Conservation (phyloP, 2,888 invertebrate species). For the Electrophaes corylata region DNA sequence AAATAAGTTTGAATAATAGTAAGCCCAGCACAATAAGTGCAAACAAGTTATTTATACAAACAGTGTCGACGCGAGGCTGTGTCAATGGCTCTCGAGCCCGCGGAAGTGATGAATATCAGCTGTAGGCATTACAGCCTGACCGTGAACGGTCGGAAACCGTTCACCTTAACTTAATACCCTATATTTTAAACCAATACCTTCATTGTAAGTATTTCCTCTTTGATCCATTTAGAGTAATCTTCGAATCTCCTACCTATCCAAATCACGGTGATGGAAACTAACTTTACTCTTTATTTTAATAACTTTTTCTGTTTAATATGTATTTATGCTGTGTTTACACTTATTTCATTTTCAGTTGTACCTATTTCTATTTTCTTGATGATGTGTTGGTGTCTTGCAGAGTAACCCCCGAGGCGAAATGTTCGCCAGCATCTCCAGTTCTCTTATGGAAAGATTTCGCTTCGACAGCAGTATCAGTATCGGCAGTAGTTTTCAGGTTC, state of each 20-base stretch:
- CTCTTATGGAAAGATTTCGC: conserved; percentile 91
- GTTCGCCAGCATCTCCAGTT: conserved; percentile 92
- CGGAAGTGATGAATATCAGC: conserved; percentile 40
- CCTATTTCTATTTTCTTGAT: conserved; percentile 42
- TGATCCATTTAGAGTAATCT: not conserved
- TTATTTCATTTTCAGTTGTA: conserved; percentile 63
- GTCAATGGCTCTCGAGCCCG: conserved; percentile 26
- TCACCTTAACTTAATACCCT: conserved; percentile 34
- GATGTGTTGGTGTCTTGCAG: conserved; percentile 81
- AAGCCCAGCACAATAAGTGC: conserved; percentile 6
- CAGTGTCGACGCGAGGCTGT: conserved; percentile 26
- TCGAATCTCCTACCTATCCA: not conserved
- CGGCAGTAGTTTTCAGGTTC: conserved; percentile 90
- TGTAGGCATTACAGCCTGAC: conserved; percentile 25
- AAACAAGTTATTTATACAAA: conserved; percentile 19
- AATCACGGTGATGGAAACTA: conserved; percentile 17
- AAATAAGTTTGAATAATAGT: not conserved
- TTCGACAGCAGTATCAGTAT: conserved; percentile 90
- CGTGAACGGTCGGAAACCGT: conserved; percentile 32
- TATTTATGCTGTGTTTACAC: conserved; percentile 46
- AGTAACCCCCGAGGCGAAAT: conserved; percentile 91
- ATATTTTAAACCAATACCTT: conserved; percentile 23
- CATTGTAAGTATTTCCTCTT: not conserved
- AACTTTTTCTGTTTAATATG: conserved; percentile 34
- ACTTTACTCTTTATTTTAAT: conserved; percentile 11